Base-by-base conservation (phyloP, 2,888 invertebrate species). In the Microdon myrmicae region DNA sequence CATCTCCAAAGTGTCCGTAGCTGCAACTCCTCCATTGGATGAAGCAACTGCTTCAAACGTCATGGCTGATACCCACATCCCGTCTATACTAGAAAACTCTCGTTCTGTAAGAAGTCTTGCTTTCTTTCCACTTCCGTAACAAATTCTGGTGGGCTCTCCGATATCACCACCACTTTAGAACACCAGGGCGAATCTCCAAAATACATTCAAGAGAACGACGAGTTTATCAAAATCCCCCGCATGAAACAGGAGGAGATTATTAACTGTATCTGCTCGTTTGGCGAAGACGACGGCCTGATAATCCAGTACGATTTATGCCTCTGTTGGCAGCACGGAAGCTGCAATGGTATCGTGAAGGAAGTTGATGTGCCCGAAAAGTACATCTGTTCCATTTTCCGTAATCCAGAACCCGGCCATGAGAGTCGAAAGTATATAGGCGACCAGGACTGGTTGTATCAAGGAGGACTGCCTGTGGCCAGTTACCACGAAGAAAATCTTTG, bases 231-330 rank as follows among this genome's bases (percentile, higher is more conserved):
- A 78, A 86, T 90, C 70, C 91, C 90, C 38, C 86, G 87, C 70
- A 87, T 92, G 84, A 86, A 88, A 38, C 87, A 89, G 53, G 92
- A 92, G 74, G 94, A 94, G 81, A 91, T 94, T 53, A 93, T 94
- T 68, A 93, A 93, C 81, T 97, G 97, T 77, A 88, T 91, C 45
- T 97, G 96, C 81, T 90, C 91, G 16, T 83, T 76, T 74, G 88
- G 88, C 66, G 96, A 96, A 77, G 96, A 96, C 77, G 95, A 96
- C 76, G 96, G 96, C 0, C 84, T 97, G 4, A 97, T 97, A 96
- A 93, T 97, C 73, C 90, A 96, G 84, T 96, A 96, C 78, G 96
- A 96, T 75, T 85, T 95, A 49, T 96, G 96, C 73, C 82, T 95
- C 54, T 94, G 95, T 76, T 97, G 96, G 96, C 96, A 96, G 75